These are phyloP conservation scores for Agrotis exclamationis DNA, from an alignment of 2,888 invertebrate genomes.

Conservation along the genomic window DNA sequence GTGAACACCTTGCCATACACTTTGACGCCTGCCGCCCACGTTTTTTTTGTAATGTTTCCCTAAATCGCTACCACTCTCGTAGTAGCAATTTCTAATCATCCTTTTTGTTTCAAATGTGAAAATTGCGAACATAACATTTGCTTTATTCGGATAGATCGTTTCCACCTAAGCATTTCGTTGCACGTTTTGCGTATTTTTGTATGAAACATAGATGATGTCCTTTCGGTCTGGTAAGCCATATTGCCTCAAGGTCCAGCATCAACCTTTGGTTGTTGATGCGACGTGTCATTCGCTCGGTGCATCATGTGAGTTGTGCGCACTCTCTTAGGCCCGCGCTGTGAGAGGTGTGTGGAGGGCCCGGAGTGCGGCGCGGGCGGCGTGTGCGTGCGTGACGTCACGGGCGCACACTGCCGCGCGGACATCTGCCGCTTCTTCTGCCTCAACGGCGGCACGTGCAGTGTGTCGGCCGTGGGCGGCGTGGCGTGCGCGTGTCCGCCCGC, in stretches of 20 bases:
- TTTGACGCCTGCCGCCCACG: no score
- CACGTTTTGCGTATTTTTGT: no score
- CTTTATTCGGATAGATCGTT: no score
- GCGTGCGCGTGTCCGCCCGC: constrained; percentile 92
- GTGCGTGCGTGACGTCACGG: constrained; percentile 61
- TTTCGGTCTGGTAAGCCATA: no score
- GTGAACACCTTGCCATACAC: background rate
- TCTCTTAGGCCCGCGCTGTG: constrained; percentile 74
- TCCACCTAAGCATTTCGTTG: no score
- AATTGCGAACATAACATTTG: no score
- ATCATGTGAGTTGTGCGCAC: background rate
- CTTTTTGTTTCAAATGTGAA: no score
- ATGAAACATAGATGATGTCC: no score
- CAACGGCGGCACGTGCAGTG: constrained; percentile 76
- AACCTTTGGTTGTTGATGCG: background rate
- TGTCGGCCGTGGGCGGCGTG: constrained; percentile 75
- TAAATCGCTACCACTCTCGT: no score
- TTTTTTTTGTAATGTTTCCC: no score
- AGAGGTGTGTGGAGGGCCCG: constrained; percentile 69
- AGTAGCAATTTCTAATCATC: no score
- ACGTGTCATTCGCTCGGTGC: background rate
- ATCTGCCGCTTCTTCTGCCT: constrained; percentile 77
- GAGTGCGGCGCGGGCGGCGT: constrained; percentile 60
- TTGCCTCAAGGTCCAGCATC: no score
- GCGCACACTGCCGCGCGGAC: constrained; percentile 63